Base-by-base conservation (phyloP, 1,140 invertebrate species). In the Drosophila prosaltans region DNA sequence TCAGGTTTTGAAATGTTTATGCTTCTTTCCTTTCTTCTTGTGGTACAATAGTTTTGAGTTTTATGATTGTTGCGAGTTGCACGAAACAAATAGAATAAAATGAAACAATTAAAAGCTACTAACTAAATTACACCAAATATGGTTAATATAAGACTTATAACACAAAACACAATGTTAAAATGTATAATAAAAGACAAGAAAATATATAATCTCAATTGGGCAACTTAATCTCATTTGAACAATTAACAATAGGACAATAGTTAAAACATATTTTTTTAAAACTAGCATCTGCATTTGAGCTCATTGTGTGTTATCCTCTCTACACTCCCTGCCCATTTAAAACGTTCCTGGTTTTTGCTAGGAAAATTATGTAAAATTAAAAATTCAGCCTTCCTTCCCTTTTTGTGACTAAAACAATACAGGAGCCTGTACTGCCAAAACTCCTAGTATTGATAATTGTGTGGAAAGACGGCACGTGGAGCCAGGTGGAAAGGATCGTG, bases 381-480 rank as follows among this genome's bases (percentile, higher is more conserved):
- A 72, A 88, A 83, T 78, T 90, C 85, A 90, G 86, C 81, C 86
- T 86, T 90, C 45, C 81, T 62, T 85, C 86, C 79, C 78, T 80
- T 89, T 89, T 89, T 89, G 41, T 51, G 85, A 90, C 85, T 85
- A 81, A 90, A 81, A 61, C 71, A 74, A 61, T 51, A 64, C 74
- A 65, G 45, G n/a, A 32, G 62, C 67, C 66, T 48, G 5, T n/a
- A 9, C 30, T 66, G 48, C 8, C 24, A 41, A 40, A 32, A 61
- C 61, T 26, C 59, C 73, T 74, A 92, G 69, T 92, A 92, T 21
- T 83, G 71, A 76, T 92, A 92, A 90, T 95, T 93, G 83, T 94
- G 93, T 55, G 95, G 94, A 92, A 96, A 96, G 79, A 96, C 93
- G 73, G 95, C 94, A 80, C 95, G 95, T 60, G 95, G 94, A 89